Conservation (phyloP, 1,140 invertebrate species). For the Drosophila azteca region DNA sequence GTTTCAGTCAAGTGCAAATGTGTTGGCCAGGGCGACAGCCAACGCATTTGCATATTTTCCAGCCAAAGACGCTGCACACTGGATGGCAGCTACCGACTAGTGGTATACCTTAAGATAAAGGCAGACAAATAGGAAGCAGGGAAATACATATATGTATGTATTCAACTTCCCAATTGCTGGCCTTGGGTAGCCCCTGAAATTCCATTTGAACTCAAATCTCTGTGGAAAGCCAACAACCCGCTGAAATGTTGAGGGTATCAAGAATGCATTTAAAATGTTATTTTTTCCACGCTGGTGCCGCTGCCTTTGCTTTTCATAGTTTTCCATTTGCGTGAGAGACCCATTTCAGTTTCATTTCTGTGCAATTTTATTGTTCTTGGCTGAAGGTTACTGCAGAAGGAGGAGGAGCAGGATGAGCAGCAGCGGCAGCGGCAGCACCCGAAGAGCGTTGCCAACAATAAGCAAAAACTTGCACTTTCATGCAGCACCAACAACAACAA, state of each 20-base stretch:
- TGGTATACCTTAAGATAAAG: background rate
- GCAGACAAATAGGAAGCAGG: background rate
- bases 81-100: background rate
- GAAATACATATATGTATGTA: too few species aligned
- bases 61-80: background rate
- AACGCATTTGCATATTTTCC: slow-evolving; percentile 55
- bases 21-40: slow-evolving; percentile 41
- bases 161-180: too few species aligned
- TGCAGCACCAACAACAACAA: slow-evolving; percentile 24
- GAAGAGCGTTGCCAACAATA: slow-evolving; percentile 43
- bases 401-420: slow-evolving; percentile 18
- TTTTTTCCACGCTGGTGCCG: slow-evolving; percentile 40
- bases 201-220: background rate
- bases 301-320: slow-evolving; percentile 56
- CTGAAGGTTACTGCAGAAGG: slow-evolving; percentile 59
- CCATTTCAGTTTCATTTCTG: slow-evolving; percentile 71
- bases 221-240: background rate
- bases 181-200: too few species aligned
- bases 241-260: slow-evolving; percentile 10
- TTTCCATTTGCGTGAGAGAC: slow-evolving; percentile 64
- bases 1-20: slow-evolving; percentile 52
- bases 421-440: slow-evolving; percentile 20
- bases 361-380: slow-evolving; percentile 68
- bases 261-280: slow-evolving; percentile 67
- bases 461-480: slow-evolving; percentile 75